phyloP scores from a whole-genome alignment of 2,113 vertebrate genomes.

The Epinephelus cyanopodus region DNA sequence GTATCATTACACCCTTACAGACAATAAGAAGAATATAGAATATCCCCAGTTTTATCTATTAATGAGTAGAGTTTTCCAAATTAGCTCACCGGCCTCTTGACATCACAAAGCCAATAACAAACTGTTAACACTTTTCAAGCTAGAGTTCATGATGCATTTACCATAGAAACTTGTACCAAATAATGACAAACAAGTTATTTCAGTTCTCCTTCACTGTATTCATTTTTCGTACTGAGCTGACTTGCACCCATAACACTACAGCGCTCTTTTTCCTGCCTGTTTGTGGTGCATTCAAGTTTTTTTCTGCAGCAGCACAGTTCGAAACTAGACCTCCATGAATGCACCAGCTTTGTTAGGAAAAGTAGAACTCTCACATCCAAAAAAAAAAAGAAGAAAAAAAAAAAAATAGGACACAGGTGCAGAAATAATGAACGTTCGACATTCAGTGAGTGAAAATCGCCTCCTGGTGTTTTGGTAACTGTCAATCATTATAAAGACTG shows the following conservation, averaged over 20 bases:
- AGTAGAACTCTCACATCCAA: background rate
- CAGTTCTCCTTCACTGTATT: background rate
- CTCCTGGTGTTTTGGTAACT: background rate
- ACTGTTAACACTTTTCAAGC: background rate
- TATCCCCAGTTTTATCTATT: background rate
- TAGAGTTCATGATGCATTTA: background rate
- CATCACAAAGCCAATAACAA: background rate
- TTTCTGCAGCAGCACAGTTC: background rate
- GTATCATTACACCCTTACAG: too few species aligned
- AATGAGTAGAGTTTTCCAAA: background rate
- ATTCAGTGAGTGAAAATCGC: background rate
- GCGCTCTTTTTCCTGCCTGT: background rate
- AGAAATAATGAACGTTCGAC: conserved; percentile 14
- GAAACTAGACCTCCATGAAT: background rate
- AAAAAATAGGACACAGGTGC: conserved; percentile 39
- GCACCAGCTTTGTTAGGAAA: conserved; percentile 3
- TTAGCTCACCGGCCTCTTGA: background rate
- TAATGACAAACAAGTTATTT: background rate
- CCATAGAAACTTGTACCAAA: background rate
- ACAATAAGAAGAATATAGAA: background rate
- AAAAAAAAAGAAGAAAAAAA: background rate
- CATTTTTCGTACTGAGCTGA: background rate
- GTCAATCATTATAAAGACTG: background rate
- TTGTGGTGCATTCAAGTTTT: background rate
- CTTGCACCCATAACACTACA: background rate